A percentile compares a stretch with the other conserved stretches of the same genome.
Conservation (phyloP, 2,888 invertebrate species). For the Mesorhabditis sp. region DNA sequence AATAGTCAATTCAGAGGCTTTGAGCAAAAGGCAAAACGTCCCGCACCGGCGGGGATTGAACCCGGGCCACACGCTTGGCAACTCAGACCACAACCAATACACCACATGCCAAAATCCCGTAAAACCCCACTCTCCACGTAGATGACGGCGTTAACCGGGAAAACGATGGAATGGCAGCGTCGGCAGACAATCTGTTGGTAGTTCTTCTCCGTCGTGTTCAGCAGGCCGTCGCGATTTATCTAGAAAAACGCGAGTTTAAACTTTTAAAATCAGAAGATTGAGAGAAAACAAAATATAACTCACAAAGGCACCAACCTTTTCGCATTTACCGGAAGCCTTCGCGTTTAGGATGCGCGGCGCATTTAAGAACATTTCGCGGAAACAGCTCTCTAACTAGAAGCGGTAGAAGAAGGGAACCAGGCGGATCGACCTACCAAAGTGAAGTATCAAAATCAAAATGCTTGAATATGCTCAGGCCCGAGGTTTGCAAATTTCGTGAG, state of each 20-base stretch:
- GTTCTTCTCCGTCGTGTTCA: slow-evolving; percentile 39
- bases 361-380: not conserved
- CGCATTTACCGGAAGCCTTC: slow-evolving; percentile 30
- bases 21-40: too few species aligned
- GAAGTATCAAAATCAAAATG: too few species aligned
- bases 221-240: slow-evolving; percentile 32
- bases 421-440: too few species aligned
- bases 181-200: slow-evolving; percentile 41
- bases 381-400: too few species aligned
- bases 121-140: slow-evolving; percentile 27
- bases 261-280: not conserved
- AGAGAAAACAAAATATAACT: not conserved
- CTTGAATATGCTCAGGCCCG: too few species aligned
- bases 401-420: too few species aligned
- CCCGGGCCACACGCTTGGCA: not conserved
- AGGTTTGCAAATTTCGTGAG: too few species aligned
- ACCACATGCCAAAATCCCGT: not conserved
- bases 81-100: slow-evolving; percentile 8
- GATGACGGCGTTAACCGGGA: slow-evolving; percentile 40
- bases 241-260: not conserved
- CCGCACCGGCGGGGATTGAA: too few species aligned
- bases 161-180: slow-evolving; percentile 42
- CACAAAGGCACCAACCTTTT: slow-evolving; percentile 13
- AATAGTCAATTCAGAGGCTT: too few species aligned
- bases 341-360: slow-evolving; percentile 6